phyloP scores from a whole-genome alignment of 2,888 invertebrate genomes.

The Smittia sp. region DNA sequence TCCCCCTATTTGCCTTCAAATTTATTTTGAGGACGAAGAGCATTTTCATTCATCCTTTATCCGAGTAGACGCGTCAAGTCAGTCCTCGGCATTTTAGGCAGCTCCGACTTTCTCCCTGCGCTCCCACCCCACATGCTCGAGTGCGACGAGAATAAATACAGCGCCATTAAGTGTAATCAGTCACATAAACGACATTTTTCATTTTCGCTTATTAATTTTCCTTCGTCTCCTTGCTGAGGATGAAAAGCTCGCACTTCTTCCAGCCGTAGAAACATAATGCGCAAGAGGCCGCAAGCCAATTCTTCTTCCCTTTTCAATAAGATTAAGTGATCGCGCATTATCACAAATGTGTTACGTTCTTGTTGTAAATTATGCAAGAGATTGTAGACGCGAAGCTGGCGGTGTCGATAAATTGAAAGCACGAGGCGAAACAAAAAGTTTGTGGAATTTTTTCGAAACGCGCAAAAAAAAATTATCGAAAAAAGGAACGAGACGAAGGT shows the following conservation, averaged over 20 bases:
- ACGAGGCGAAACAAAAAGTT: not conserved
- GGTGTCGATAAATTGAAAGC: conserved; percentile 18
- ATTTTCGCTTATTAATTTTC: conserved; percentile 26
- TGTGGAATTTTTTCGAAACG: not conserved
- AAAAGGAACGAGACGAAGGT: too few species aligned
- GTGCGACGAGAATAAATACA: conserved; percentile 13
- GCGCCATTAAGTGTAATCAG: conserved; percentile 27
- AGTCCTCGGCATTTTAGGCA: too few species aligned
- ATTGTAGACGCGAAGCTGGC: not conserved
- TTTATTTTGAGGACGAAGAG: too few species aligned
- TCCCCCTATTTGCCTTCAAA: not conserved
- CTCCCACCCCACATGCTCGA: too few species aligned
- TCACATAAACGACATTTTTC: conserved; percentile 37
- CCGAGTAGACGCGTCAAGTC: not conserved
- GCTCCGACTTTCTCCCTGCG: too few species aligned
- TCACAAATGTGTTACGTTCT: conserved; percentile 18
- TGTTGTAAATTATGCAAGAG: conserved; percentile 28
- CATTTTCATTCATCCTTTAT: not conserved
- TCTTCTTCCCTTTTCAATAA: not conserved
- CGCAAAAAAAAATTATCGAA: too few species aligned
- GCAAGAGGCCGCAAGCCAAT: not conserved
- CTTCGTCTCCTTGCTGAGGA: too few species aligned
- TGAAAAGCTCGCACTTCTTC: too few species aligned
- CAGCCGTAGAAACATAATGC: not conserved
- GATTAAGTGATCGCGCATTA: conserved; percentile 34